A percentile compares a stretch with the other conserved stretches of the same genome.
Conservation (phyloP, 2,888 invertebrate genomes). For the Agriopis marginaria region DNA sequence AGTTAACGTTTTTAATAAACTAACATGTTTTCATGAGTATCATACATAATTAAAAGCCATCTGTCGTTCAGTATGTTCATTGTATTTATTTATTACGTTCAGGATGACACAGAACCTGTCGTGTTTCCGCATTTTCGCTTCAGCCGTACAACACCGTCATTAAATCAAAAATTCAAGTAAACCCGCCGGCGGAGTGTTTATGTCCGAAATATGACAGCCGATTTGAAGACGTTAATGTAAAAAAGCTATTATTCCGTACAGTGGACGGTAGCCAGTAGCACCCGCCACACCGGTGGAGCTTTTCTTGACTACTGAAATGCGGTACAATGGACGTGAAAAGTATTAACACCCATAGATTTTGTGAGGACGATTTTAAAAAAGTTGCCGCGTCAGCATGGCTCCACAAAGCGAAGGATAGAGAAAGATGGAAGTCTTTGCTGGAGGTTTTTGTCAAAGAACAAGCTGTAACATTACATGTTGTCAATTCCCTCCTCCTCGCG, state of each 20-base stretch:
- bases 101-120: conserved; percentile 27
- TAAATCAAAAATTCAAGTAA: conserved; percentile 48
- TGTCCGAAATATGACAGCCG: conserved; percentile 68
- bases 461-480: no score
- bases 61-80: conserved; percentile 7
- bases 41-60: conserved; percentile 6
- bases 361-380: no score
- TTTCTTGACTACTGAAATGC: conserved; percentile 56
- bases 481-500: no score
- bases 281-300: conserved; percentile 50
- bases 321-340: conserved; percentile 49
- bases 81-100: conserved; percentile 9
- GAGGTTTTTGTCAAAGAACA: no score
- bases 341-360: no score
- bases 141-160: conserved; percentile 17
- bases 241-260: conserved; percentile 80
- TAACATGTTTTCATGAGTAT: not conserved
- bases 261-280: conserved; percentile 67
- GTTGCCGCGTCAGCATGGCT: no score
- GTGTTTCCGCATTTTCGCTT: conserved; percentile 27
- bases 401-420: no score
- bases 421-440: no score
- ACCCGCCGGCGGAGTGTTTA: conserved; percentile 46
- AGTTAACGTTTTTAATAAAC: not conserved
- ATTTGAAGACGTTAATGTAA: conserved; percentile 66